Evolutionary conservation across 2,888 invertebrate genomes (phyloP).

Genomic region (Leptopilina drosophilae): DNA sequence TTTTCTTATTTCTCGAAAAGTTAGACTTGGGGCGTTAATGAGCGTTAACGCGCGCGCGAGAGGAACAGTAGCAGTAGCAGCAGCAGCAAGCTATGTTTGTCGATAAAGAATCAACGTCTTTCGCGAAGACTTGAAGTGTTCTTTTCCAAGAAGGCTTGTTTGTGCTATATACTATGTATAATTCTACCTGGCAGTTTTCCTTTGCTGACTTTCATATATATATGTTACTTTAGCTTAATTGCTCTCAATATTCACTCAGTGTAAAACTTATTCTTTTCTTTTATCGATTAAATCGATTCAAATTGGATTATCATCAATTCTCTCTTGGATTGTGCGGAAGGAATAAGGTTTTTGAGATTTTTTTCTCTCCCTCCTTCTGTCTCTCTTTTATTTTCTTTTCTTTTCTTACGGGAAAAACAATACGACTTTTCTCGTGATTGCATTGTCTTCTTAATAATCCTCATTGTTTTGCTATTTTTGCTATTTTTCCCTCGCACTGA

Average conservation of each 20-base stretch:
- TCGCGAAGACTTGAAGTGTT: no score
- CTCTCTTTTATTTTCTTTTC: not conserved
- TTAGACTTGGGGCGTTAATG: conserved; percentile 39
- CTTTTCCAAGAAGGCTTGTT: conserved; percentile 9
- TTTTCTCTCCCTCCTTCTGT: not conserved
- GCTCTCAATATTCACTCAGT: conserved; percentile 31
- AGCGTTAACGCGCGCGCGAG: conserved; percentile 31
- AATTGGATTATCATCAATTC: not conserved
- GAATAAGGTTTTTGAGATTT: not conserved
- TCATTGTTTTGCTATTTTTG: no score
- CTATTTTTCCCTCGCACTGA: no score
- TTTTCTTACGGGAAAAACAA: no score
- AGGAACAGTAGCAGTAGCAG: no score
- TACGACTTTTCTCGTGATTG: no score
- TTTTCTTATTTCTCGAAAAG: conserved; percentile 20
- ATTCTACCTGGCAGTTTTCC: conserved; percentile 26
- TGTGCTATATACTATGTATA: not conserved
- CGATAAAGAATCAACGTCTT: conserved; percentile 35
- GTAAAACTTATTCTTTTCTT: conserved; percentile 14
- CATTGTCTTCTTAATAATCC: no score
- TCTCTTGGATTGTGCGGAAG: not conserved
- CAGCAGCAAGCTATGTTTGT: conserved; percentile 10
- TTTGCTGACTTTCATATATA: conserved; percentile 2
- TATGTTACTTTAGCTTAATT: conserved; percentile 31
- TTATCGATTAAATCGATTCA: conserved; percentile 21